phyloP scores from a whole-genome alignment of 2,888 invertebrate species.

The Griposia aprilina region DNA sequence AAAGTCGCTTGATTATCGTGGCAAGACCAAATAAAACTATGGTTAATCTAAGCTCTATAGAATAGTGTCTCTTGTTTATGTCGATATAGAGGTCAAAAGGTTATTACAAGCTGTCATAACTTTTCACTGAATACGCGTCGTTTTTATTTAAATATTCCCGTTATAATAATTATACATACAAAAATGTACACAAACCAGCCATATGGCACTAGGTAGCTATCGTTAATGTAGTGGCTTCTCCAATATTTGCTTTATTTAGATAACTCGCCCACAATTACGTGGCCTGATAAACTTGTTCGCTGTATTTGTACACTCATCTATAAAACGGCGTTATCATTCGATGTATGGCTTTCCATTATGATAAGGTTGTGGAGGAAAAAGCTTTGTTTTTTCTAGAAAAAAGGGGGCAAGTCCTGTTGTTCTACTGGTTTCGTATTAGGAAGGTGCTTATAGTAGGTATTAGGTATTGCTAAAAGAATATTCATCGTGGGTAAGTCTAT shows the following conservation, averaged over 20 bases:
- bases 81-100: too few species aligned
- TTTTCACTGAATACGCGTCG: too few species aligned
- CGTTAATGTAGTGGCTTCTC: slow-evolving; percentile 67
- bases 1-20: too few species aligned
- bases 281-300: slow-evolving; percentile 64
- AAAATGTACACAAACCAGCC: slow-evolving; percentile 23
- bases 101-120: too few species aligned
- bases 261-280: slow-evolving; percentile 62
- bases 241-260: slow-evolving; percentile 67
- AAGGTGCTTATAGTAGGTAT: too few species aligned
- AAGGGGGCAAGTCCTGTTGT: neutral
- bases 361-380: slow-evolving; percentile 40
- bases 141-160: too few species aligned
- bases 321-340: slow-evolving; percentile 56
- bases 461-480: too few species aligned
- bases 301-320: slow-evolving; percentile 64
- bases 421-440: neutral
- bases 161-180: neutral
- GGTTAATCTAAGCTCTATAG: too few species aligned
- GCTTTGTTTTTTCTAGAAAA: slow-evolving; percentile 40
- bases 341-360: slow-evolving; percentile 61
- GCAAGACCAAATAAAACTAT: too few species aligned
- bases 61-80: too few species aligned
- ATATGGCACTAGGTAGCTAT: slow-evolving; percentile 70
- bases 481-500: too few species aligned